phyloP scores from a whole-genome alignment of 1,140 invertebrate species.

The Amyelois transitella region DNA sequence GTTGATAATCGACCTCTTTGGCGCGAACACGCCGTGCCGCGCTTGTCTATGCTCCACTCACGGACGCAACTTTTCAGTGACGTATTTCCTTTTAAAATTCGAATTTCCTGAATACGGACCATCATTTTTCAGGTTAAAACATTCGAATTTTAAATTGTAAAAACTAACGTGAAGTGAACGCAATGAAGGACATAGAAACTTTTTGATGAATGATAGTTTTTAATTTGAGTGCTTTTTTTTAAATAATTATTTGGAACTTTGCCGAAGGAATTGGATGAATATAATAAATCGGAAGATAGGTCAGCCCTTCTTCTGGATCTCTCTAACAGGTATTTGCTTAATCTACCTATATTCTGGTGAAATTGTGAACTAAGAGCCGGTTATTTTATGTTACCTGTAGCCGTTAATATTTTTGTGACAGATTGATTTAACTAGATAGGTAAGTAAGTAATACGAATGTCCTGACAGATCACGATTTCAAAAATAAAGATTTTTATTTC shows the following conservation, averaged over 20 bases:
- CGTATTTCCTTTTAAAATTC: slow-evolving; percentile 9
- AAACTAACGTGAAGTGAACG: neutral
- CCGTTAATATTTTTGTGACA: neutral
- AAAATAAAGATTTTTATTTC: too few species aligned
- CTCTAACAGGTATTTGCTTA: slow-evolving; percentile 41
- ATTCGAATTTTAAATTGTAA: neutral
- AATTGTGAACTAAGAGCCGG: slow-evolving; percentile 1
- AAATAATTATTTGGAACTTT: slow-evolving; percentile 6
- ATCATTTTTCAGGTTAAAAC: neutral
- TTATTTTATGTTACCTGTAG: neutral
- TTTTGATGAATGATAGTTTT: slow-evolving; percentile 25
- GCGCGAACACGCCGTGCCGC: slow-evolving; percentile 27
- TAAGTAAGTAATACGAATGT: neutral
- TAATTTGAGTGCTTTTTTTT: slow-evolving; percentile 23
- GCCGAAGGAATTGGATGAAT: slow-evolving; percentile 30
- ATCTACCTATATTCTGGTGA: neutral
- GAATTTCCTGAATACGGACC: slow-evolving; percentile 4
- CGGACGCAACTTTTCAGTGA: slow-evolving; percentile 10
- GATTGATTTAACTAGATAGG: neutral
- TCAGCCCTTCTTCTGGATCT: slow-evolving; percentile 42
- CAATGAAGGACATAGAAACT: slow-evolving; percentile 9
- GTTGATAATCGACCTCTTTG: slow-evolving; percentile 58
- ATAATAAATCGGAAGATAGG: slow-evolving; percentile 55
- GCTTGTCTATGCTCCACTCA: slow-evolving; percentile 2
- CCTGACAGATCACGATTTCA: too few species aligned